Percentiles rank a stretch among this genome's conserved stretches.
Conservation (phyloP, 2,888 invertebrate species). For the Orthonychiurus folsomi region DNA sequence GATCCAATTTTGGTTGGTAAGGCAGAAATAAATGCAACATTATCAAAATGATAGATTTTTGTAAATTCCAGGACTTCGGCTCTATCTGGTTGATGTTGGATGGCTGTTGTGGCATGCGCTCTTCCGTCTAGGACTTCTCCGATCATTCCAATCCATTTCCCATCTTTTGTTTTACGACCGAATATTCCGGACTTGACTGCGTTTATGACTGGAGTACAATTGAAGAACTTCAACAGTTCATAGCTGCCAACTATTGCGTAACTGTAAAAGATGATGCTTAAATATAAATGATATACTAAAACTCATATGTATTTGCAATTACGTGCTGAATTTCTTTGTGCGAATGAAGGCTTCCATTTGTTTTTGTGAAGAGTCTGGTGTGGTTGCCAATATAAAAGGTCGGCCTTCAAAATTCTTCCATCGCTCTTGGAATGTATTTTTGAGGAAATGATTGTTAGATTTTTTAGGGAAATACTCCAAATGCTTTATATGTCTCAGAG, state of each 20-base stretch:
- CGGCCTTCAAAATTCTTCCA: neutral
- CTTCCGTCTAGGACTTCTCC: neutral
- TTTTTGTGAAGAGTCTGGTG: neutral
- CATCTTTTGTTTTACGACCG: neutral
- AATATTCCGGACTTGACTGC: neutral
- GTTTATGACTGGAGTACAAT: neutral
- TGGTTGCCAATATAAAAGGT: neutral
- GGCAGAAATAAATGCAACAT: constrained; percentile 7
- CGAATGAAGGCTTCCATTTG: neutral
- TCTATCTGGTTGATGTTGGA: neutral
- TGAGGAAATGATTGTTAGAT: neutral
- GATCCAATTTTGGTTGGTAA: neutral
- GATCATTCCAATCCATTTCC: constrained; percentile 1
- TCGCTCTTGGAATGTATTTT: neutral
- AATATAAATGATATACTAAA: too few species aligned
- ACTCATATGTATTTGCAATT: too few species aligned
- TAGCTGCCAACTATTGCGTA: neutral
- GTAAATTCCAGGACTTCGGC: constrained; percentile 6
- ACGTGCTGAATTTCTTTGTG: neutral
- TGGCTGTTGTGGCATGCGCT: neutral
- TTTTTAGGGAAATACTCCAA: neutral
- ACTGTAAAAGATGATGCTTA: neutral
- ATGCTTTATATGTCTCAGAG: too few species aligned
- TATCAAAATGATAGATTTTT: neutral
- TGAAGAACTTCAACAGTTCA: constrained; percentile 3